Conservation (phyloP, 2,888 invertebrate genomes). For the Spisula solida region DNA sequence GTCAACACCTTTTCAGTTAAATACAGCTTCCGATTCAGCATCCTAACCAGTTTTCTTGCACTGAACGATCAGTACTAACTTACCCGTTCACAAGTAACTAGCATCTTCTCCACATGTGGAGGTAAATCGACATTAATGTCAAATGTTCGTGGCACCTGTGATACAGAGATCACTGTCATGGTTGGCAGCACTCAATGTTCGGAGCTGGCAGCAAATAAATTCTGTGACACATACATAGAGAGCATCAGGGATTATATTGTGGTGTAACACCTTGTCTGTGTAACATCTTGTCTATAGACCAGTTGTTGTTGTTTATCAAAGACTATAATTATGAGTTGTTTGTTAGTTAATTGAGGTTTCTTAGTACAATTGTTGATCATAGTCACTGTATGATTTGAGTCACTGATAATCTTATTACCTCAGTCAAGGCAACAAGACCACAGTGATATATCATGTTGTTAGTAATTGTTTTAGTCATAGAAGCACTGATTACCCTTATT, state of each 20-base stretch:
- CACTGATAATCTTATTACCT: not conserved
- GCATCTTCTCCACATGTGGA: not conserved
- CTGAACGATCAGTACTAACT: too few species aligned
- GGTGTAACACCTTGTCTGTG: not conserved
- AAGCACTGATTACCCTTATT: slow-evolving; percentile 3
- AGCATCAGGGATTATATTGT: not conserved
- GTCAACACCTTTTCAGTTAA: too few species aligned
- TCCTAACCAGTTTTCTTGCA: not conserved
- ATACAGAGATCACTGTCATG: not conserved
- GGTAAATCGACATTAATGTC: not conserved
- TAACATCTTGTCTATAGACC: not conserved
- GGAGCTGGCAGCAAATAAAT: not conserved
- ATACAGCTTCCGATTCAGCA: too few species aligned
- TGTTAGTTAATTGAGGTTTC: not conserved
- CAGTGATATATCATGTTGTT: slow-evolving; percentile 5
- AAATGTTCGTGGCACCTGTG: too few species aligned
- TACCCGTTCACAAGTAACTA: not conserved
- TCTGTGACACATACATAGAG: not conserved
- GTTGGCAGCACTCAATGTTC: not conserved
- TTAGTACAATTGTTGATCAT: not conserved
- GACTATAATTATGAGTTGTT: not conserved
- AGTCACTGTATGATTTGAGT: not conserved
- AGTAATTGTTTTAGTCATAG: slow-evolving; percentile 17
- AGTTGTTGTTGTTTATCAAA: not conserved
- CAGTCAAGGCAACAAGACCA: not conserved